These are phyloP conservation scores for Agrilus cyanescens DNA, from an alignment of 2,888 invertebrate genomes.

Conservation along the genomic window DNA sequence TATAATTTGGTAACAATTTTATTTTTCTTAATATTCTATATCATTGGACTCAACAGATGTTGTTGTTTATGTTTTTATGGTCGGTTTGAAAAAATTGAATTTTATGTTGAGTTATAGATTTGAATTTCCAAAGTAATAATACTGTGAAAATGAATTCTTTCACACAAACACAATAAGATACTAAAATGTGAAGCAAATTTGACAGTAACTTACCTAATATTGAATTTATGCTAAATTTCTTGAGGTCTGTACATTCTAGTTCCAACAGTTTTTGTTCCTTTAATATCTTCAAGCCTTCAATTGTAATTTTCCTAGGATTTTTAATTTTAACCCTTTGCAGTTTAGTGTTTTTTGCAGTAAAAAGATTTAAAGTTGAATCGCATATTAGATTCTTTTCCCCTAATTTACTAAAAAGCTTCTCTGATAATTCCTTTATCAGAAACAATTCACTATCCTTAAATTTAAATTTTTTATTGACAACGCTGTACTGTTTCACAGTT, in stretches of 20 bases:
- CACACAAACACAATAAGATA: too few species aligned
- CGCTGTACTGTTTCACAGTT: constrained; percentile 10
- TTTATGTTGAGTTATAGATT: too few species aligned
- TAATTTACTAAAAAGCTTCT: constrained; percentile 41
- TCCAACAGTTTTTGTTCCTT: constrained; percentile 50
- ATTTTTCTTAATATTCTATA: too few species aligned
- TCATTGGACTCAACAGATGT: too few species aligned
- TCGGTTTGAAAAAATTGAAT: too few species aligned
- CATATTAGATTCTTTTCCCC: constrained; percentile 45
- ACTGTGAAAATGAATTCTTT: too few species aligned
- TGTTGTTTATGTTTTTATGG: too few species aligned
- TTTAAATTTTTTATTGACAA: constrained; percentile 20
- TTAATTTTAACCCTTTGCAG: constrained; percentile 46
- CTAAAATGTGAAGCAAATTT: too few species aligned
- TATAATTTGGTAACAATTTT: too few species aligned
- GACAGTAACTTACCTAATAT: constrained; percentile 13
- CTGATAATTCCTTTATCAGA: constrained; percentile 46
- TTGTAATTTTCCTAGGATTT: constrained; percentile 45
- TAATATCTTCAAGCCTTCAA: constrained; percentile 46
- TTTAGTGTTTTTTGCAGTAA: constrained; percentile 46
- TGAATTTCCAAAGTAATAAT: too few species aligned
- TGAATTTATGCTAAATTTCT: constrained; percentile 19
- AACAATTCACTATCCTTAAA: constrained; percentile 45
- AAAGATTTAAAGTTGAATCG: constrained; percentile 49
- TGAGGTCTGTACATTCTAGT: constrained; percentile 47